Conservation (phyloP, 2,888 invertebrate species). For the Andrena flavipes region DNA sequence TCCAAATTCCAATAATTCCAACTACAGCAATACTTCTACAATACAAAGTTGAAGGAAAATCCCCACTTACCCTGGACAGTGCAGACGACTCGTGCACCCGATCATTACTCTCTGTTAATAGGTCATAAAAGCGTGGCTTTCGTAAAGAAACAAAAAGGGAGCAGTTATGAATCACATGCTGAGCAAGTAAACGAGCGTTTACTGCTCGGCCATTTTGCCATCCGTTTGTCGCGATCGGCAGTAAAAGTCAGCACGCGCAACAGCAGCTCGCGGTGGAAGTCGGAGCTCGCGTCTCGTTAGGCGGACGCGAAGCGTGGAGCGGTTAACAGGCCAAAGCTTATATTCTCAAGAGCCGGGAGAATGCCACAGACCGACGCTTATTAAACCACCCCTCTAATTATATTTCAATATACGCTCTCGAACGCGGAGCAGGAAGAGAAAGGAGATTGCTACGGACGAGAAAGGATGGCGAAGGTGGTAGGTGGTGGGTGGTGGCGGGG, state of each 20-base stretch:
- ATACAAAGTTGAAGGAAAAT: background rate
- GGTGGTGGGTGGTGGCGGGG: slow-evolving; percentile 22
- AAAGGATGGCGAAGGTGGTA: slow-evolving; percentile 49
- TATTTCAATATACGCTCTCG: slow-evolving; percentile 78
- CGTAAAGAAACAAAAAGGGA: background rate
- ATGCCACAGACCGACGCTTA: slow-evolving; percentile 79
- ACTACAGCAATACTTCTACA: background rate
- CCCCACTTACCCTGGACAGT: background rate
- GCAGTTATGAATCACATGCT: background rate
- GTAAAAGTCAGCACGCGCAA: slow-evolving; percentile 19
- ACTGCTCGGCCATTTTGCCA: background rate
- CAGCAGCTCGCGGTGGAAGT: slow-evolving; percentile 56
- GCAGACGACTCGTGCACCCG: background rate
- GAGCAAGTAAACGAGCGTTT: slow-evolving; percentile 10
- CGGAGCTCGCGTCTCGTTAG: slow-evolving; percentile 58
- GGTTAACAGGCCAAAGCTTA: slow-evolving; percentile 71
- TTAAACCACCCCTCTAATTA: slow-evolving; percentile 80
- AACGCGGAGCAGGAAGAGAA: slow-evolving; percentile 49
- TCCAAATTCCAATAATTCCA: background rate
- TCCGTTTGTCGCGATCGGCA: background rate
- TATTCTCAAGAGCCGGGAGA: slow-evolving; percentile 66
- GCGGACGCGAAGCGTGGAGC: slow-evolving; percentile 55
- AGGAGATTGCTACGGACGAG: slow-evolving; percentile 59
- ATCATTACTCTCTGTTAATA: background rate
- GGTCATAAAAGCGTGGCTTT: background rate